These are phyloP conservation scores for Spodoptera litura DNA, from an alignment of 1,140 invertebrate species.

Conservation along the genomic window DNA sequence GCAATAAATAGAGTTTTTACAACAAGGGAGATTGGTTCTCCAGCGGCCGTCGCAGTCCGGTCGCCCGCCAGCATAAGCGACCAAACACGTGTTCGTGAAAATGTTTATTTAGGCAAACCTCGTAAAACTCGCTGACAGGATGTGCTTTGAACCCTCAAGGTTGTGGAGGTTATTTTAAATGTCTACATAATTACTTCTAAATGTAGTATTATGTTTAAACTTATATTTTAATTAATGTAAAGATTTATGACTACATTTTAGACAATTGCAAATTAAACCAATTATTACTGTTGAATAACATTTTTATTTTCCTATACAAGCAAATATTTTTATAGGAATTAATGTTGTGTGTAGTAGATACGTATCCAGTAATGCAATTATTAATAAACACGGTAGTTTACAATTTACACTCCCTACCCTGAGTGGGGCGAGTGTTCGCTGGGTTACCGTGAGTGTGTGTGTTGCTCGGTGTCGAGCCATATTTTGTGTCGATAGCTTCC, in stretches of 20 bases:
- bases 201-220: conserved; percentile 43
- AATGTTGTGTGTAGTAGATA: too few species aligned
- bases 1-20: conserved; percentile 62
- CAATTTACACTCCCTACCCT: background rate
- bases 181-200: conserved; percentile 63
- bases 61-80: conserved; percentile 62
- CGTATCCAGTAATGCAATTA: background rate
- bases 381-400: background rate
- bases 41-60: conserved; percentile 44
- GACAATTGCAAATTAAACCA: conserved; percentile 19
- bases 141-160: conserved; percentile 82
- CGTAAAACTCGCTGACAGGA: conserved; percentile 77
- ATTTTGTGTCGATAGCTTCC: conserved; percentile 47
- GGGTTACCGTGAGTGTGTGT: conserved; percentile 20
- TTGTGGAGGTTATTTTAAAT: conserved; percentile 71
- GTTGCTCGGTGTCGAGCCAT: conserved; percentile 29
- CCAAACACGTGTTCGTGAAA: conserved; percentile 75
- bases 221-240: conserved; percentile 27
- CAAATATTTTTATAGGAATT: background rate
- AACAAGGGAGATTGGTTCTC: conserved; percentile 50
- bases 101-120: conserved; percentile 82
- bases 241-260: conserved; percentile 13
- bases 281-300: background rate
- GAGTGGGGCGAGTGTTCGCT: background rate
- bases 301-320: background rate